phyloP scores from a whole-genome alignment of 2,113 vertebrate species.

The Vidua chalybeata region DNA sequence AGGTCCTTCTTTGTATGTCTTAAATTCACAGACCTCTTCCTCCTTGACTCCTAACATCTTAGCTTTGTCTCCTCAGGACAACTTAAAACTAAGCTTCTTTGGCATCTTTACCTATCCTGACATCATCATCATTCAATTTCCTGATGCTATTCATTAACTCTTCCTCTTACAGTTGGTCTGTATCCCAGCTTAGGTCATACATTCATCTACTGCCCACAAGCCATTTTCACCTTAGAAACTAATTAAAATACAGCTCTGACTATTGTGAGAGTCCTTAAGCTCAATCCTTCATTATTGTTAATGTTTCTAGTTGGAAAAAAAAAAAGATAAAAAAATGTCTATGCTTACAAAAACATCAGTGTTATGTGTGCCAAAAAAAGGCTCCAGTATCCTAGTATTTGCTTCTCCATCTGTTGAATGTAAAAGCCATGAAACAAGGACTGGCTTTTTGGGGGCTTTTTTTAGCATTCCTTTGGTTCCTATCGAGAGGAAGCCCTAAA shows the following conservation, averaged over 20 bases:
- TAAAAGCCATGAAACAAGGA: neutral
- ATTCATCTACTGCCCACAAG: neutral
- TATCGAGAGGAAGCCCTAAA: neutral
- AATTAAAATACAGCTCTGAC: neutral
- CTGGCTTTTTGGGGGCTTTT: neutral
- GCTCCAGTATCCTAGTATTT: neutral
- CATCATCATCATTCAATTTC: neutral
- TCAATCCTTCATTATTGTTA: neutral
- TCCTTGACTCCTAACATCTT: neutral
- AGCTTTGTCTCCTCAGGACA: neutral
- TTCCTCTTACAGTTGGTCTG: neutral
- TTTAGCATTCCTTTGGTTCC: neutral
- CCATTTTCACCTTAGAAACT: neutral
- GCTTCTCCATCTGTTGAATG: neutral
- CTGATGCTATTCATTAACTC: neutral
- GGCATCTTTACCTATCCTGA: neutral
- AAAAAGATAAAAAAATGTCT: neutral
- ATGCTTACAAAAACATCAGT: neutral
- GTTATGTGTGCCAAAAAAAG: neutral
- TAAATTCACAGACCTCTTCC: neutral
- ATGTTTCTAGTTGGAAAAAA: neutral
- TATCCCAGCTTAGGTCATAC: neutral
- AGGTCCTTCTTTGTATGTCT: neutral
- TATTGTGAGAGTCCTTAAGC: neutral
- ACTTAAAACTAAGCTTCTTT: neutral